Conservation (phyloP, 2,888 invertebrate genomes). For the Platynereis dumerilii region DNA sequence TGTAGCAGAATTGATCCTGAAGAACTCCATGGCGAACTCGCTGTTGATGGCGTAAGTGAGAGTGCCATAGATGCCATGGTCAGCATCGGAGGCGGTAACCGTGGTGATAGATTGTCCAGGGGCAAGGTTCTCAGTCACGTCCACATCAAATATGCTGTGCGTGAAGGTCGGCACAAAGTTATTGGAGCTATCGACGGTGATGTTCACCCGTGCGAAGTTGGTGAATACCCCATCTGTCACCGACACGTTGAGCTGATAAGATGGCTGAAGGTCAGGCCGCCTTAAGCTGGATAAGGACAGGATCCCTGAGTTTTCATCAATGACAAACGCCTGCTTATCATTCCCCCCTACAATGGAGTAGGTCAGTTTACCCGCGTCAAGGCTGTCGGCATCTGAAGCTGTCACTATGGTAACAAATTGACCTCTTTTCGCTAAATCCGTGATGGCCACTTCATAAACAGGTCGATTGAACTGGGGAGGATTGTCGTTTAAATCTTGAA, state of each 20-base stretch:
- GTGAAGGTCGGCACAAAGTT: slow-evolving; percentile 80
- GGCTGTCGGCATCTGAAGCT: slow-evolving; percentile 85
- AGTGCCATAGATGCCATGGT: slow-evolving; percentile 75
- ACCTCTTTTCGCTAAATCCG: slow-evolving; percentile 29
- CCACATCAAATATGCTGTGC: slow-evolving; percentile 79
- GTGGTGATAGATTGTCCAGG: slow-evolving; percentile 78
- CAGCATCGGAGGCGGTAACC: slow-evolving; percentile 77
- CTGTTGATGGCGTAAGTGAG: slow-evolving; percentile 69
- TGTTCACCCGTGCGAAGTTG: slow-evolving; percentile 73
- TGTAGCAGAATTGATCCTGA: slow-evolving; percentile 63
- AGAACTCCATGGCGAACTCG: slow-evolving; percentile 59
- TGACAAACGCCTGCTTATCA: slow-evolving; percentile 65
- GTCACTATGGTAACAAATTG: slow-evolving; percentile 82
- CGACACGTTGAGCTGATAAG: slow-evolving; percentile 84
- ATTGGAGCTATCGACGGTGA: slow-evolving; percentile 68
- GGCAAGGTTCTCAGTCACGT: slow-evolving; percentile 79
- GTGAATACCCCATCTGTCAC: slow-evolving; percentile 96
- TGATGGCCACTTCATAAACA: slow-evolving; percentile 24
- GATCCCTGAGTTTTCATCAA: slow-evolving; percentile 65
- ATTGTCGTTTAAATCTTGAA: slow-evolving; percentile 90
- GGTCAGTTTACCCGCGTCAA: slow-evolving; percentile 76
- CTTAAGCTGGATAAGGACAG: slow-evolving; percentile 78
- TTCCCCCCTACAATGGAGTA: slow-evolving; percentile 86
- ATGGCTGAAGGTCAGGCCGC: slow-evolving; percentile 73
- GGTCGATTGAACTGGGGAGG: slow-evolving; percentile 78